Evolutionary conservation across 2,888 invertebrate species (phyloP).

Genomic region (Euplexia lucipara): DNA sequence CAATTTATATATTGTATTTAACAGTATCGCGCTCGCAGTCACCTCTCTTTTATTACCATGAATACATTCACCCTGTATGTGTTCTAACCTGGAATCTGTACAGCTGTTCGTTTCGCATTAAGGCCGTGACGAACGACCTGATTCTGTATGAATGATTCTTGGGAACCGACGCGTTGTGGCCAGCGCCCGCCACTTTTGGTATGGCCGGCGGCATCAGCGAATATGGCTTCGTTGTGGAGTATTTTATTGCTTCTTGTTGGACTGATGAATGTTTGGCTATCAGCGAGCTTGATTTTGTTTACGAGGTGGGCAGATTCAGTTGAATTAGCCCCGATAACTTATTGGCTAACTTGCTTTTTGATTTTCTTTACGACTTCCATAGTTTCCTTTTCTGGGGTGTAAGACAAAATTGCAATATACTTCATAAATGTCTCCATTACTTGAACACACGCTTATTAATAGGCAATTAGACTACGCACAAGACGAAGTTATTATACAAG

Average conservation of each 20-base stretch:
- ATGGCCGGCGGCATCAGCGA: conserved; percentile 52
- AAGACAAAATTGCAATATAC: not conserved
- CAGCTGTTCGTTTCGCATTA: conserved; percentile 61
- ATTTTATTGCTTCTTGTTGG: conserved; percentile 58
- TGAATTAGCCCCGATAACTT: conserved; percentile 31
- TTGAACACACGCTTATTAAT: not conserved
- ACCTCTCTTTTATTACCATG: not conserved
- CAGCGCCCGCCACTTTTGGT: conserved; percentile 60
- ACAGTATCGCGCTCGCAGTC: not conserved
- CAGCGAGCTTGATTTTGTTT: conserved; percentile 58
- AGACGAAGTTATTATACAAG: not conserved
- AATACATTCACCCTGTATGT: conserved; percentile 44
- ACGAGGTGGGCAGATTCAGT: conserved; percentile 34
- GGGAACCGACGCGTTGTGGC: conserved; percentile 55
- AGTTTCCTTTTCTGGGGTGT: not conserved
- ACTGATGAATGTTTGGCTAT: conserved; percentile 59
- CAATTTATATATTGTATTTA: not conserved
- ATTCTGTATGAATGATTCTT: conserved; percentile 63
- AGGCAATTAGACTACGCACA: not conserved
- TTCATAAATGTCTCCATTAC: too few species aligned
- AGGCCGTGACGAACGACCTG: conserved; percentile 66
- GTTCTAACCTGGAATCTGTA: conserved; percentile 60
- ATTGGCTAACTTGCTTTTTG: conserved; percentile 11
- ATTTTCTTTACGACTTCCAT: conserved; percentile 23
- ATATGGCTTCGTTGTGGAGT: conserved; percentile 57